These are phyloP conservation scores for Procavia capensis DNA, from an alignment of 2,113 vertebrate species.

Conservation along the genomic window DNA sequence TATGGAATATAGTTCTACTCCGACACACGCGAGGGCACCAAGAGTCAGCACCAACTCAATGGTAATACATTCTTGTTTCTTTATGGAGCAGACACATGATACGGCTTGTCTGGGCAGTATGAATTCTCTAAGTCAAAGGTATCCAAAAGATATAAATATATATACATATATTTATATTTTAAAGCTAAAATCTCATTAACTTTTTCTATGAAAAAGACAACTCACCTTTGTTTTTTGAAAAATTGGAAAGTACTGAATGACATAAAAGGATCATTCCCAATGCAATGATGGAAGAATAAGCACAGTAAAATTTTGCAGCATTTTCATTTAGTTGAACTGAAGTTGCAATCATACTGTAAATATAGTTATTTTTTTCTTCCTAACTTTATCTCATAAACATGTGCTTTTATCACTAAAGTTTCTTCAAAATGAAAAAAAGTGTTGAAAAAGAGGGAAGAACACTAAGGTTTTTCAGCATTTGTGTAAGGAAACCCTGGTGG, in stretches of 20 bases:
- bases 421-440: background rate
- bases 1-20: background rate
- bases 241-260: background rate
- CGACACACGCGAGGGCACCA: no score
- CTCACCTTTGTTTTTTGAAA: conserved; percentile 22
- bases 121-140: background rate
- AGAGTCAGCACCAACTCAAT: no score
- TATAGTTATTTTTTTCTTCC: background rate
- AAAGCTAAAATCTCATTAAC: background rate
- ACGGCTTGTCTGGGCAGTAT: background rate
- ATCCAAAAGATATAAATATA: background rate
- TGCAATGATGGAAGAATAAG: background rate
- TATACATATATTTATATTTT: no score
- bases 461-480: background rate
- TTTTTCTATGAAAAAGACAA: conserved; percentile 2
- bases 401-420: background rate
- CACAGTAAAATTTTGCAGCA: background rate
- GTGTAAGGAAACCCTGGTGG: no score
- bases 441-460: background rate
- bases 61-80: background rate
- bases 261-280: background rate
- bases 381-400: background rate
- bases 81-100: background rate
- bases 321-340: background rate
- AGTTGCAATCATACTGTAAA: background rate